Conservation (phyloP, 2,888 invertebrate genomes). For the Pterostichus niger region DNA sequence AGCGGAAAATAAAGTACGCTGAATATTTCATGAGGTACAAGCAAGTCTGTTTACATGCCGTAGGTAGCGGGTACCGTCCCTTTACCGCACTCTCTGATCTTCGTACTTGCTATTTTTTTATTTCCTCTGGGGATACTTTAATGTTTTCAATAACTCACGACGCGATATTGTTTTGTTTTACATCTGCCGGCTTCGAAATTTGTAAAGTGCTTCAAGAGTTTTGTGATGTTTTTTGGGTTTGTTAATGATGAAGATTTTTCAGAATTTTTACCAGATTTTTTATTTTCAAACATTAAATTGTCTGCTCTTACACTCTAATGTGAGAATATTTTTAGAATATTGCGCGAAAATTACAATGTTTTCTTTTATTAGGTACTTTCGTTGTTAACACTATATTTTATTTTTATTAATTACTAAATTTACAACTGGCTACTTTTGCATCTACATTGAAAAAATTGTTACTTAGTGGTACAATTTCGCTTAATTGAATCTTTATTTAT, state of each 20-base stretch:
- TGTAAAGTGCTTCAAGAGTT: slow-evolving; percentile 49
- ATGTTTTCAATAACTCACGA: slow-evolving; percentile 65
- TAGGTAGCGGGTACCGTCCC: not conserved
- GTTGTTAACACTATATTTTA: no score
- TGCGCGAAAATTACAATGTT: not conserved
- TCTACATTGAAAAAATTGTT: no score
- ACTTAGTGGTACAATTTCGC: no score
- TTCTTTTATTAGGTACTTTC: not conserved
- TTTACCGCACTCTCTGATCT: slow-evolving; percentile 35
- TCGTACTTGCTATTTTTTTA: slow-evolving; percentile 54
- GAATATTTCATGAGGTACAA: slow-evolving; percentile 57
- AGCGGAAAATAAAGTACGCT: slow-evolving; percentile 62
- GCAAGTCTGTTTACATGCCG: slow-evolving; percentile 48
- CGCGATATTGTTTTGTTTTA: slow-evolving; percentile 62
- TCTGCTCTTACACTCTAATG: slow-evolving; percentile 10
- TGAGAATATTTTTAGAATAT: slow-evolving; percentile 3
- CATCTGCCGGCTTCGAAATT: slow-evolving; percentile 44
- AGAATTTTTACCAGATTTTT: slow-evolving; percentile 49
- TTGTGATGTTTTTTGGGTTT: slow-evolving; percentile 46
- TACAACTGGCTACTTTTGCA: no score
- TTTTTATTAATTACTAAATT: no score
- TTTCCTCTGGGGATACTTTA: slow-evolving; percentile 62
- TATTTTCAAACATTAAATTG: slow-evolving; percentile 23
- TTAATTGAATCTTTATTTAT: no score
- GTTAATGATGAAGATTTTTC: slow-evolving; percentile 40